These are phyloP conservation scores for Gouania willdenowi DNA, from an alignment of 2,797 vertebrate genomes.

Conservation along the genomic window DNA sequence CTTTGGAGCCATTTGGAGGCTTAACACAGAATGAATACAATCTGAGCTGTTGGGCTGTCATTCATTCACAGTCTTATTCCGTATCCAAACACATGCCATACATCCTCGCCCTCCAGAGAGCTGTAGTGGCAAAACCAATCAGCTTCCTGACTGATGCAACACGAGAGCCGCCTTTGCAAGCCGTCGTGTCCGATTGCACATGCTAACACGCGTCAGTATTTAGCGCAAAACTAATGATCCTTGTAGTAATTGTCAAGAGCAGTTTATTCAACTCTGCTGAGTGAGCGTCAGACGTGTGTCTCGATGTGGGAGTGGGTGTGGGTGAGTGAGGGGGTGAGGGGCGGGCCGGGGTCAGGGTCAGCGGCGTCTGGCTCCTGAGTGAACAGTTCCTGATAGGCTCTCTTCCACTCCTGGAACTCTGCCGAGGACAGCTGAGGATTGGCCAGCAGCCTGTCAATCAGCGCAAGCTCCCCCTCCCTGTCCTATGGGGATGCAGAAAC, in stretches of 20 bases:
- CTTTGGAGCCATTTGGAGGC: too few relatives aligned
- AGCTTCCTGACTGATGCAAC: constrained; percentile 21
- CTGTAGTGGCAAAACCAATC: constrained; percentile 34
- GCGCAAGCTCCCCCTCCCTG: constrained; percentile 96
- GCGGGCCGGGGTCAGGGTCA: constrained; percentile 71
- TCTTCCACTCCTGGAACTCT: constrained; percentile 97
- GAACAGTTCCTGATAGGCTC: constrained; percentile 93
- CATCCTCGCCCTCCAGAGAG: constrained; percentile 24
- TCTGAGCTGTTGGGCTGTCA: too few relatives aligned
- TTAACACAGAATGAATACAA: too few relatives aligned
- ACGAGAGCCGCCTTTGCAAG: constrained; percentile 25
- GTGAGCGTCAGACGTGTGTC: constrained; percentile 86
- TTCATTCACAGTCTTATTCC: constrained; percentile 11
- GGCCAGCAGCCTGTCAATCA: constrained; percentile 95
- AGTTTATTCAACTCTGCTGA: background rate
- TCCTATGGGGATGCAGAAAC: constrained; percentile 83
- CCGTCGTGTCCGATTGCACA: constrained; percentile 19
- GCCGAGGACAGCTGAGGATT: constrained; percentile 91
- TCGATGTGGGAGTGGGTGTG: constrained; percentile 98
- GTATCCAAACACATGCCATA: too few relatives aligned
- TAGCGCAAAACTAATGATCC: too few relatives aligned
- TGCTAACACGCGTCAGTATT: too few relatives aligned
- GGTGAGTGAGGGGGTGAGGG: constrained; percentile 82
- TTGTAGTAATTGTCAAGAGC: too few relatives aligned
- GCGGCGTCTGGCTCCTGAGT: constrained; percentile 76